phyloP scores from a whole-genome alignment of 2,113 vertebrate species.

The Physeter macrocephalus region DNA sequence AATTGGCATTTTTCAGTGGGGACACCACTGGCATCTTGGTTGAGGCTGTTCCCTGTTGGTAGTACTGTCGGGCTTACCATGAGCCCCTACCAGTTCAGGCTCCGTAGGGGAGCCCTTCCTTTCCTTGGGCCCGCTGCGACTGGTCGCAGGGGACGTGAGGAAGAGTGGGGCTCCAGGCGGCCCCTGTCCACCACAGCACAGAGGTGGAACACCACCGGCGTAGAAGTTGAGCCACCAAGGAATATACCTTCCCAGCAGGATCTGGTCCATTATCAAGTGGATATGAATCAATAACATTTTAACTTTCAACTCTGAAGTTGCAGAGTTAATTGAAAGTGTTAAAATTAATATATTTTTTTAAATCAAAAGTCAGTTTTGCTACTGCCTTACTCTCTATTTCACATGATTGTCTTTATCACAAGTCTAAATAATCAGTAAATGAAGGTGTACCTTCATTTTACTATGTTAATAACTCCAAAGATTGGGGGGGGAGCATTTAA shows the following conservation, averaged over 20 bases:
- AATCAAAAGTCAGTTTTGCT: conserved; percentile 17
- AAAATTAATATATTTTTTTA: conserved; percentile 33
- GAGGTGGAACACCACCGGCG: not conserved
- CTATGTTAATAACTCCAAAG: not conserved
- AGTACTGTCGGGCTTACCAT: not conserved
- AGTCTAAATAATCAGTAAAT: conserved; percentile 17
- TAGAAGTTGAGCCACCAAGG: not conserved
- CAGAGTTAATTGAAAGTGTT: not conserved
- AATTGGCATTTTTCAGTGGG: not conserved
- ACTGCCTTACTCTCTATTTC: conserved; percentile 27
- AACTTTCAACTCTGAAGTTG: conserved; percentile 18
- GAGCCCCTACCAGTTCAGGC: not conserved
- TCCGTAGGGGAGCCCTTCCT: not conserved
- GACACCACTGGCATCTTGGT: not conserved
- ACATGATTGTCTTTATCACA: conserved; percentile 22
- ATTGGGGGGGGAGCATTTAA: not conserved
- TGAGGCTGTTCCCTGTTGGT: not conserved
- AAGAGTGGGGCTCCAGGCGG: not conserved
- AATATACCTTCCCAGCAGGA: not conserved
- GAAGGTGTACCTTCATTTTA: not conserved
- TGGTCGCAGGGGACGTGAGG: not conserved
- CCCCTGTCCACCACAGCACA: not conserved
- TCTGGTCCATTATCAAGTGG: not conserved
- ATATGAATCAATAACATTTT: not conserved
- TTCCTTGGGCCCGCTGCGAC: not conserved